phyloP scores from a whole-genome alignment of 23 tunicate species.

The Oikopleura dioica region DNA sequence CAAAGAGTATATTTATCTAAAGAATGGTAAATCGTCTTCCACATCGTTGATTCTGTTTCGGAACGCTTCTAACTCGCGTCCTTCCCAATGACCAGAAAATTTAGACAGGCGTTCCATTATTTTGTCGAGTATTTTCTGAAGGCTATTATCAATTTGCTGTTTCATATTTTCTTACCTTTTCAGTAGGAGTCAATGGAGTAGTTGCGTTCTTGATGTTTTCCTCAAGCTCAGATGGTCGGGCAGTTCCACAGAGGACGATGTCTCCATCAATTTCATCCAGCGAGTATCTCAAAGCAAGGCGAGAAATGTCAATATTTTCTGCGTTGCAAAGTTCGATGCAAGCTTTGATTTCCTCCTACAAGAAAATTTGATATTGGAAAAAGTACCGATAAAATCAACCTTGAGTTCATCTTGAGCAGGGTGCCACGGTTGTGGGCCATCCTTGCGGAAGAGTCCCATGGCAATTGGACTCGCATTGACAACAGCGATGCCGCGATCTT shows the following conservation, averaged over 20 bases:
- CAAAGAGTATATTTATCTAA: too few relatives aligned
- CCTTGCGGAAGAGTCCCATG: slow-evolving; percentile 45
- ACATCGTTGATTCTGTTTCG: slow-evolving; percentile 1
- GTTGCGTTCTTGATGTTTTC: neutral
- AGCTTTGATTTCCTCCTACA: neutral
- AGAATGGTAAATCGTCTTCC: slow-evolving; percentile 3
- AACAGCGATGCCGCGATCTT: slow-evolving; percentile 29
- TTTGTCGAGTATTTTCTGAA: neutral
- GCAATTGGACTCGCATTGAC: slow-evolving; percentile 55
- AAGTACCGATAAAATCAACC: too few relatives aligned
- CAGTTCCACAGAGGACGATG: slow-evolving; percentile 9
- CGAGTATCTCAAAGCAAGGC: neutral
- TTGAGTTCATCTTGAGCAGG: slow-evolving; percentile 26
- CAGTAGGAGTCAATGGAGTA: neutral
- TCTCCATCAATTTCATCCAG: neutral
- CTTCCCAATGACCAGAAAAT: slow-evolving; percentile 7
- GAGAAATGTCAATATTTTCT: neutral
- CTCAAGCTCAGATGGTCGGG: neutral
- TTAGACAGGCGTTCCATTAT: neutral
- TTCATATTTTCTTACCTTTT: neutral
- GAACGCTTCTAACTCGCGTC: neutral
- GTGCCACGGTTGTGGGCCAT: slow-evolving; percentile 61
- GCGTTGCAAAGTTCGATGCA: neutral
- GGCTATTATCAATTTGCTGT: neutral
- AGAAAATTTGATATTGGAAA: too few relatives aligned